Conservation (phyloP, 2,888 invertebrate genomes). For the Spatulosminthurus flaviceps region DNA sequence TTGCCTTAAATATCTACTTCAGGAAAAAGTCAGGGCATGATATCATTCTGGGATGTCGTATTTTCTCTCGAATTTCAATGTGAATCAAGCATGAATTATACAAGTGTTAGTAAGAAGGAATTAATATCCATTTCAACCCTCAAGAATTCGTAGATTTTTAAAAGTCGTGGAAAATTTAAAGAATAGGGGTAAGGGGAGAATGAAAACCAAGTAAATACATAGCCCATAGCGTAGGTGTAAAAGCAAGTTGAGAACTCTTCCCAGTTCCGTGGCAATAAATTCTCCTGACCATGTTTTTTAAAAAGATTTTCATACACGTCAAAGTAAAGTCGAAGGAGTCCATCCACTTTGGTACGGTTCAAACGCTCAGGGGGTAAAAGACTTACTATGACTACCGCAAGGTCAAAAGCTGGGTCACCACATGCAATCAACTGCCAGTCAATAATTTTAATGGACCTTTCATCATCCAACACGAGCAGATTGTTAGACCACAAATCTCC, state of each 20-base stretch:
- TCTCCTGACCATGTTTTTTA: neutral
- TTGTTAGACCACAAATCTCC: slow-evolving; percentile 61
- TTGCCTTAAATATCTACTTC: too few relatives aligned
- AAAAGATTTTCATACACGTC: slow-evolving; percentile 14
- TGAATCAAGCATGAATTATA: too few relatives aligned
- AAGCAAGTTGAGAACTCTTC: slow-evolving; percentile 53
- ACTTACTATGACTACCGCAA: slow-evolving; percentile 51
- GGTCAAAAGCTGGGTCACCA: slow-evolving; percentile 51
- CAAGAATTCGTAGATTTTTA: slow-evolving; percentile 48
- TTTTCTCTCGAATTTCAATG: too few relatives aligned
- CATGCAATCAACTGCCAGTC: slow-evolving; percentile 59
- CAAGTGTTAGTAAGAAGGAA: slow-evolving; percentile 40
- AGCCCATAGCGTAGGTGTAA: slow-evolving; percentile 55
- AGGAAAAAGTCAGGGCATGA: too few relatives aligned
- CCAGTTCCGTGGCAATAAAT: slow-evolving; percentile 35
- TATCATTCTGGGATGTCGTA: too few relatives aligned
- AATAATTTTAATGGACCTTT: slow-evolving; percentile 53
- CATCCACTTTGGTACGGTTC: slow-evolving; percentile 43
- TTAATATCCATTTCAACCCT: slow-evolving; percentile 48
- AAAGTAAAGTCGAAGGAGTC: slow-evolving; percentile 49
- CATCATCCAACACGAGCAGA: slow-evolving; percentile 47
- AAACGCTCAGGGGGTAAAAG: slow-evolving; percentile 48
- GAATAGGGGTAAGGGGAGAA: slow-evolving; percentile 50
- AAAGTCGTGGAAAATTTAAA: slow-evolving; percentile 42
- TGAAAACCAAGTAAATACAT: slow-evolving; percentile 54